Evolutionary conservation across 2,113 vertebrate genomes (phyloP).

Genomic region (Cnemophilus loriae): DNA sequence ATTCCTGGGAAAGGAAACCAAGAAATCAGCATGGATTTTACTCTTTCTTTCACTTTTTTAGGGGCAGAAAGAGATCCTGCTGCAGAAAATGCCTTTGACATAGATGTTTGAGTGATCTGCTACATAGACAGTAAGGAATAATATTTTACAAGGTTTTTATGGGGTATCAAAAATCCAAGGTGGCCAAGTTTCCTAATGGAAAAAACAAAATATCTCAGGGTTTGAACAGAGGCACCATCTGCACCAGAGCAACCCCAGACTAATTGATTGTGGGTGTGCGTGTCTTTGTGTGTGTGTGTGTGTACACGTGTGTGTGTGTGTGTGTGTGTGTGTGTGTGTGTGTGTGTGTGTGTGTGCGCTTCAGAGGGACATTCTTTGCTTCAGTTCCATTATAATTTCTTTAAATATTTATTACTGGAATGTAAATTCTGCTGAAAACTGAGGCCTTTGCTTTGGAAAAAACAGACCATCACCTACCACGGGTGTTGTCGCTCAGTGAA

Average conservation of each 20-base stretch:
- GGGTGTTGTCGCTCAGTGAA: constrained; percentile 29
- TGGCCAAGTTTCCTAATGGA: neutral
- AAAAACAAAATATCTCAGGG: neutral
- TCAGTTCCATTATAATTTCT: constrained; percentile 52
- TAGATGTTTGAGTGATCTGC: neutral
- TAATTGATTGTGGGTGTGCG: neutral
- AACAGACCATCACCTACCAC: neutral
- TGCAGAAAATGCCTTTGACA: constrained; percentile 5
- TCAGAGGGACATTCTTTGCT: constrained; percentile 36
- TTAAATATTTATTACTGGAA: constrained; percentile 73
- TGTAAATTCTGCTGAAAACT: constrained; percentile 60
- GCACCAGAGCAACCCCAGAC: neutral
- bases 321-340: neutral
- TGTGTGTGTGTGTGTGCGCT: neutral
- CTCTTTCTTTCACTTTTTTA: neutral
- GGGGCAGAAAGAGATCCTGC: neutral
- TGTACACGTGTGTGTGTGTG: too few relatives aligned
- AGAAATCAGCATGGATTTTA: neutral
- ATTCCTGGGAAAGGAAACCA: neutral
- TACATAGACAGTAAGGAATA: neutral
- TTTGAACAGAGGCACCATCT: constrained; percentile 11
- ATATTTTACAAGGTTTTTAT: neutral
- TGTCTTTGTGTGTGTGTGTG: neutral
- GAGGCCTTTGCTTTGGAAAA: constrained; percentile 54
- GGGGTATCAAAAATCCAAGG: neutral